Base-by-base conservation (phyloP, 2,113 vertebrate species). In the Meleagris gallopavo region DNA sequence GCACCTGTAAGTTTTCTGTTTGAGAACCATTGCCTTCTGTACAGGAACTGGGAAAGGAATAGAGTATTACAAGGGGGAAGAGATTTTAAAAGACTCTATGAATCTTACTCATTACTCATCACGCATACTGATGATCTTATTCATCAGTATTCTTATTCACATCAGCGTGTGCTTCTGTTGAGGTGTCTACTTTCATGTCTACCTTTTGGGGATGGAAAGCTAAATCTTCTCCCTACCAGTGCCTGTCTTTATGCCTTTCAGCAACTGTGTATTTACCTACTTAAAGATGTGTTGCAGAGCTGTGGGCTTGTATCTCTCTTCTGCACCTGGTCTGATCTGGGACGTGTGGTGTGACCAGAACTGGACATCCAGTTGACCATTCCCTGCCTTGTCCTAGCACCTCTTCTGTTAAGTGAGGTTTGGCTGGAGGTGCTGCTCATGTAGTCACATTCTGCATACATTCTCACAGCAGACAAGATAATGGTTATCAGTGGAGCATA, bases 371-470 rank as follows among this genome's bases (percentile, higher is more conserved):
- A 1, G 20, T 18, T 43, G 54, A 79, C n/a, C 22, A 65, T 14
- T 29, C 4, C 58, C 25, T 82, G 62, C 58, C 27, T 88, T 58
- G 29, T 70, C 60, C 62, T 65, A 22, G 22, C 64, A 27, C 40
- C 41, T 70, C 20, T 66, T 72, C 48, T 1, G 5, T 24, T 83
- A 83, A 62, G 40, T 0, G 0, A 2, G 7, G 18, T 7, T 52
- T 52, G 38, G 58, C 2, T 9, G 71, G 57, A 85, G 66, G 25
- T 62, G 36, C 34, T 85, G n/a, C 50, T 86, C 69, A 55, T n/a
- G 15, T 29, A 30, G 52, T 15, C 52, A 54, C 52, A 54, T 30
- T 54, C 52, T 73, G 12, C 66, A 11, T 41, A 22, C 62, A 54
- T 64, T 76, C 58, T 61, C 48, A 76, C 7, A 79, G 22, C 58